These are phyloP conservation scores for Brachystomella parvula DNA, from an alignment of 1,140 invertebrate genomes.

Conservation along the genomic window DNA sequence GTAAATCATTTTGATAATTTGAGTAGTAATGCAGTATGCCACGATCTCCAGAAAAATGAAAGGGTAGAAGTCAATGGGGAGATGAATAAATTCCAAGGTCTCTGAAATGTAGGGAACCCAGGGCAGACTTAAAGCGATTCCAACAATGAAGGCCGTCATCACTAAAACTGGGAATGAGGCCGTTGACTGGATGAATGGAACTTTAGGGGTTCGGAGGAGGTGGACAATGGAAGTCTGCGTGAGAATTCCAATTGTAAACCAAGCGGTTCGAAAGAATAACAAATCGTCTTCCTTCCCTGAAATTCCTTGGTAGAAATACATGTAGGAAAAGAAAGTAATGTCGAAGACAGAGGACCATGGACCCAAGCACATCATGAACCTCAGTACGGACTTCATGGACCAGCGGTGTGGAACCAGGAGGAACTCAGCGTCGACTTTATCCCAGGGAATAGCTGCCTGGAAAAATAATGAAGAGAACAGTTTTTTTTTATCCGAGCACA, in stretches of 20 bases:
- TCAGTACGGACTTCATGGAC: slow-evolving; percentile 24
- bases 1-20: slow-evolving; percentile 22
- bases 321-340: slow-evolving; percentile 20
- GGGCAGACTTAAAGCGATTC: slow-evolving; percentile 14
- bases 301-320: slow-evolving; percentile 24
- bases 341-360: slow-evolving; percentile 27
- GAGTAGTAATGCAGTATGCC: slow-evolving; percentile 16
- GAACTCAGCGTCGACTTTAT: slow-evolving; percentile 25
- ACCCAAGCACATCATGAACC: slow-evolving; percentile 25
- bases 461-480: too few species aligned
- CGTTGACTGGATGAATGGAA: slow-evolving; percentile 22
- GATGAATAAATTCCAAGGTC: slow-evolving; percentile 14
- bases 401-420: slow-evolving; percentile 18
- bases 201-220: slow-evolving; percentile 22
- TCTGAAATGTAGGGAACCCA: slow-evolving; percentile 16
- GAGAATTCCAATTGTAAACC: slow-evolving; percentile 23
- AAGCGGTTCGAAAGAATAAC: slow-evolving; percentile 15
- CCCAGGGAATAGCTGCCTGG: slow-evolving; percentile 25
- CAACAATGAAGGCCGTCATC: slow-evolving; percentile 21
- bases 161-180: slow-evolving; percentile 4
- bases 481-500: too few species aligned
- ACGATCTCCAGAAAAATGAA: slow-evolving; percentile 13
- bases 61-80: slow-evolving; percentile 13
- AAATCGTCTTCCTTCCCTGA: slow-evolving; percentile 2
- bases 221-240: slow-evolving; percentile 28